A percentile compares a stretch with the other conserved stretches of the same genome.
Evolutionary conservation across 2,113 vertebrate species (phyloP).

Genomic region (Psittacus erithacus): DNA sequence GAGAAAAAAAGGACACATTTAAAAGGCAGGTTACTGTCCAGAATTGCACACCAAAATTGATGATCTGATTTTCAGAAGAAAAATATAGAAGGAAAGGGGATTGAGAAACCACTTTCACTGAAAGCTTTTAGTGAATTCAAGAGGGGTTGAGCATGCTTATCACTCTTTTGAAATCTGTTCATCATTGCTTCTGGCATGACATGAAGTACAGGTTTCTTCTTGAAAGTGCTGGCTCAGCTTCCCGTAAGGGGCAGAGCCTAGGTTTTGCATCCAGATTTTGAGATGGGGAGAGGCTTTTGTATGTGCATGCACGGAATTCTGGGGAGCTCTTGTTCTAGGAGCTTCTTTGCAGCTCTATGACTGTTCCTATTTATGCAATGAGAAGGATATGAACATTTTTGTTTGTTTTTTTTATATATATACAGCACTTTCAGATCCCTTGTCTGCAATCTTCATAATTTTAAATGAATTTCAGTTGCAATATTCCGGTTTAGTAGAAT

Average conservation of each 20-base stretch:
- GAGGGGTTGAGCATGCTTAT: background rate
- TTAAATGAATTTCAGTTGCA: background rate
- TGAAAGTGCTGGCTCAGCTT: background rate
- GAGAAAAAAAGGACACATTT: background rate
- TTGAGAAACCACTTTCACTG: background rate
- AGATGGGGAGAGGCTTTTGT: background rate
- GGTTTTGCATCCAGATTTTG: background rate
- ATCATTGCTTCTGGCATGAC: background rate
- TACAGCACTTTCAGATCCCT: background rate
- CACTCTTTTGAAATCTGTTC: background rate
- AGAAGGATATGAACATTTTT: background rate
- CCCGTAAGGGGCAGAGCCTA: background rate
- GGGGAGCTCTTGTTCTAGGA: background rate
- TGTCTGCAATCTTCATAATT: background rate
- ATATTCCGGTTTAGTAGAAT: background rate
- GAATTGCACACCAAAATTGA: background rate
- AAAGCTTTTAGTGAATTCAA: background rate
- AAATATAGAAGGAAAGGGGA: background rate
- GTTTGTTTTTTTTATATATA: background rate
- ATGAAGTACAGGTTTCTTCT: background rate
- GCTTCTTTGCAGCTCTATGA: background rate
- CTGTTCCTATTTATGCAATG: background rate
- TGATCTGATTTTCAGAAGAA: background rate
- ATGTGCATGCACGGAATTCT: rapidly evolving
- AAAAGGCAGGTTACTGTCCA: background rate